A percentile compares a stretch with the other conserved stretches of the same genome.
These are phyloP conservation scores for Andrena camellia DNA, from an alignment of 2,888 invertebrate species.

Conservation along the genomic window DNA sequence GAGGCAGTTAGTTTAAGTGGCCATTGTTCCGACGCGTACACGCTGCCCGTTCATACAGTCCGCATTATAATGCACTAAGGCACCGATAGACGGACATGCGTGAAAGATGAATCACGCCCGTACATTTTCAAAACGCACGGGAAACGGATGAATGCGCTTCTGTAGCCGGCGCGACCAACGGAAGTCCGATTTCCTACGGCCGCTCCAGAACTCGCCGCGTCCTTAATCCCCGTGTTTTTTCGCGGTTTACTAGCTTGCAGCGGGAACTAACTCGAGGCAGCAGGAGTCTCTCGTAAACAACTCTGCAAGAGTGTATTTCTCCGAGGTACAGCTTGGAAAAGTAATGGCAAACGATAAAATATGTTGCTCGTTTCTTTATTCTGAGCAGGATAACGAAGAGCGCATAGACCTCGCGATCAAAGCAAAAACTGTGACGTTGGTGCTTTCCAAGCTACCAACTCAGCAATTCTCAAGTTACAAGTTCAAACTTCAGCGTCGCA, in stretches of 20 bases:
- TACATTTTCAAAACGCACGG: conserved; percentile 59
- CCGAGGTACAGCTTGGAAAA: no score
- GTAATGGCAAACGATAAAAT: not conserved
- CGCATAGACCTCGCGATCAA: not conserved
- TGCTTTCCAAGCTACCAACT: not conserved
- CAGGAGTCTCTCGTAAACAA: not conserved
- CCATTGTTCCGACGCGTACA: conserved; percentile 68
- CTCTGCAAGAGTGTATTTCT: no score
- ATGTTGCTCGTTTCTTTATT: not conserved
- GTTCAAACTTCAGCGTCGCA: not conserved
- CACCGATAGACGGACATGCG: conserved; percentile 61
- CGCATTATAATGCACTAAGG: conserved; percentile 64
- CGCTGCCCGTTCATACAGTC: conserved; percentile 54
- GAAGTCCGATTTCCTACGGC: conserved; percentile 1
- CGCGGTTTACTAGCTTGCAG: not conserved
- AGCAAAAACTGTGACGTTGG: not conserved
- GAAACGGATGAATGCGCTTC: conserved; percentile 45
- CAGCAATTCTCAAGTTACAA: not conserved
- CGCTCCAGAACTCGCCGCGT: not conserved
- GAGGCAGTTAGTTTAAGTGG: conserved; percentile 68
- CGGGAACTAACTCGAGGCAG: not conserved
- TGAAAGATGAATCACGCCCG: conserved; percentile 67
- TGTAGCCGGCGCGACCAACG: not conserved
- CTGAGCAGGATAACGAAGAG: not conserved
- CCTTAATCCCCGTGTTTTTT: conserved; percentile 8